phyloP scores from a whole-genome alignment of 1,140 invertebrate genomes.

The Hyposmocoma kahamanoa region DNA sequence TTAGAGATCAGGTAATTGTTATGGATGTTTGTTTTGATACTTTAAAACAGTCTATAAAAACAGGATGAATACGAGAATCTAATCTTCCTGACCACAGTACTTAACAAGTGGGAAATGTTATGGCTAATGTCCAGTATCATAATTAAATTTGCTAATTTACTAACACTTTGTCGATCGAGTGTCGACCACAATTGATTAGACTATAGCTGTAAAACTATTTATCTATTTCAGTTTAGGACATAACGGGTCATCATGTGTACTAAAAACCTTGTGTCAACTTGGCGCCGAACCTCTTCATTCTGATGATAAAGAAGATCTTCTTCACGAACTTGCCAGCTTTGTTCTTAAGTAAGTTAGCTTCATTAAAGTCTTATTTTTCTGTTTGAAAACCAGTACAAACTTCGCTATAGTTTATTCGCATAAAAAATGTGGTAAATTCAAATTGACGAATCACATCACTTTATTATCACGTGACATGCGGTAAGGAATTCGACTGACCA shows the following conservation, averaged over 20 bases:
- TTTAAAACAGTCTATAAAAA: too few relatives aligned
- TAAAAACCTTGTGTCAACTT: constrained; percentile 55
- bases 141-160: too few relatives aligned
- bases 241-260: constrained; percentile 54
- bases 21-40: too few relatives aligned
- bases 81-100: too few relatives aligned
- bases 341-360: constrained; percentile 50
- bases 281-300: constrained; percentile 53
- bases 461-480: neutral
- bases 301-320: constrained; percentile 56
- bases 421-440: neutral
- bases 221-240: constrained; percentile 49
- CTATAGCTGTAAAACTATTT: neutral
- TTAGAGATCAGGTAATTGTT: too few relatives aligned
- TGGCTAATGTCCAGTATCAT: too few relatives aligned
- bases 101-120: too few relatives aligned
- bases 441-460: neutral
- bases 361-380: neutral
- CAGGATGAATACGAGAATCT: too few relatives aligned
- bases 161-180: too few relatives aligned
- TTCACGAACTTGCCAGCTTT: constrained; percentile 60
- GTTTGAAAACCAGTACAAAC: neutral
- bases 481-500: neutral
- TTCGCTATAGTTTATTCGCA: neutral
- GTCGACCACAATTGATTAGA: neutral